Evolutionary conservation across 2,888 invertebrate species (phyloP), one percentile per base, ranked within the genome.

Genomic region (Caenorhabditis sinica): DNA sequence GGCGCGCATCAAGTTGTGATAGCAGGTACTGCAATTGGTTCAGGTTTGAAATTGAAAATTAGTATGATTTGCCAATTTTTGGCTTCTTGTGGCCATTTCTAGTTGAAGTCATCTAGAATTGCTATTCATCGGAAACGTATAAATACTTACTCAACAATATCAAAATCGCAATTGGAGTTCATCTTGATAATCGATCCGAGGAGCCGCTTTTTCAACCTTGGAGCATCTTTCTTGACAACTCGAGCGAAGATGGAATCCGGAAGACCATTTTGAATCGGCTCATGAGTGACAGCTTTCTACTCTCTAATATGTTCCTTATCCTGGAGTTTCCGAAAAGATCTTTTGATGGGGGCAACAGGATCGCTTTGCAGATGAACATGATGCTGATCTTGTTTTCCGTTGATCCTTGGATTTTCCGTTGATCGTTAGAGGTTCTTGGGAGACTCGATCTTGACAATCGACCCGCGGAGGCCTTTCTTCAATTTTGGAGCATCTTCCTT

Each of bases 251-350:
- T 15, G 9, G 43, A 23, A 0, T 36, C 76, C 9, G 45, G 36
- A 0, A 76, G 40, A 2, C 68, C 66, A 0, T 20, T 60, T 0
- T 68, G 43, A 13, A 61, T 43, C 13, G 68, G 60, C 0, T 65
- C 65, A 15, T 71, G n/a, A 15, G 45, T 43, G 0, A 76, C 20
- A 6, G 79, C 79, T 23, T 71, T 61, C 79, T 72, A 79, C 28
- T 65, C 53, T 40, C 72, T 72, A 2, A 4, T 9, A 25, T 72
- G 63, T 15, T 72, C 33, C 20, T 1, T 23, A 53, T 79, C 72
- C 17, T 9, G 2, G 30, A 76, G 20, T n/a, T 8, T 40, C n/a
- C n/a, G n/a, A n/a, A n/a, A n/a, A n/a, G n/a, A n/a, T n/a, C n/a
- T n/a, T n/a, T n/a, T n/a, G n/a, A n/a, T n/a, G n/a, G n/a, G n/a